A percentile compares a stretch with the other conserved stretches of the same genome.
Conservation (phyloP, 2,113 vertebrate genomes). For the Apodemus sylvaticus region DNA sequence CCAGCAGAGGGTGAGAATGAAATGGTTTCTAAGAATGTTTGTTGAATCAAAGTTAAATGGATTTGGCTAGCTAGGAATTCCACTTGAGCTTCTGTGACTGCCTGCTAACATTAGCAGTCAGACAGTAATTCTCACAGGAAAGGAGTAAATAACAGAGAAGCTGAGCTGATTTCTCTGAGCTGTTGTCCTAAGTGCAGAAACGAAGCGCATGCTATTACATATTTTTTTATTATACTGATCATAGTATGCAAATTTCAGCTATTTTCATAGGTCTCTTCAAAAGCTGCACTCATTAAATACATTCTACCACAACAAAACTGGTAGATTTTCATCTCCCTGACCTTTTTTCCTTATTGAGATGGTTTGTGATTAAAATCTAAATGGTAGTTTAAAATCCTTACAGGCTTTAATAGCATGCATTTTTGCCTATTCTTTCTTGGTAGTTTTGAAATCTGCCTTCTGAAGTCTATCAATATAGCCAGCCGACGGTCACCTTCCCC, state of each 20-base stretch:
- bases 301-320: not conserved
- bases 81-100: not conserved
- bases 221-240: not conserved
- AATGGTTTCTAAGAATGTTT: not conserved
- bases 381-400: slow-evolving; percentile 40
- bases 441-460: not conserved
- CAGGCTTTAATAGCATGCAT: not conserved
- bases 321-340: not conserved
- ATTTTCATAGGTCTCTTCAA: slow-evolving; percentile 26
- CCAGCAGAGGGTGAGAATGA: not conserved
- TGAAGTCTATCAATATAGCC: not conserved
- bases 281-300: not conserved
- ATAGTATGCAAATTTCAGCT: slow-evolving; percentile 21
- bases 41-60: slow-evolving; percentile 21
- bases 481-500: not conserved
- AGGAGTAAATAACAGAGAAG: slow-evolving; percentile 38
- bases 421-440: not conserved
- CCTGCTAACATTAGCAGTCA: not conserved
- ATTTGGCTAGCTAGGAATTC: not conserved
- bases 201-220: not conserved
- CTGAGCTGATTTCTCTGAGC: slow-evolving; percentile 25
- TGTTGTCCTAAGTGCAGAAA: slow-evolving; percentile 18
- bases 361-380: slow-evolving; percentile 23
- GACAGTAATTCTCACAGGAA: slow-evolving; percentile 49
- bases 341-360: not conserved